Conservation (phyloP, 2,888 invertebrate species). For the Eugnorisma glareosa region DNA sequence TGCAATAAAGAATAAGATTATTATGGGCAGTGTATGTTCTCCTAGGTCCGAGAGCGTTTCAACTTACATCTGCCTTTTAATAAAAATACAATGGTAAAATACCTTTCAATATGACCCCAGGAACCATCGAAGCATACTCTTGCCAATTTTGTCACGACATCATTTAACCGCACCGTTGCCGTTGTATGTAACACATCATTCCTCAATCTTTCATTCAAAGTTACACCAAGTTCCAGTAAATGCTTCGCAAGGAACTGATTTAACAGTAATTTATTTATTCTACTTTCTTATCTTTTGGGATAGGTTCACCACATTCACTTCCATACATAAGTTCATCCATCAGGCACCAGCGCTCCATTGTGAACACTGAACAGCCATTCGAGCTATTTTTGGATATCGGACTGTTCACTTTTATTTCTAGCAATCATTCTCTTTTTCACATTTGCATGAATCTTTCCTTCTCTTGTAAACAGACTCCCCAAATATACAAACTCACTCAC, state of each 20-base stretch:
- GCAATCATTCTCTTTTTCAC: neutral
- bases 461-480: neutral
- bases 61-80: neutral
- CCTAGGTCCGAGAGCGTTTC: neutral
- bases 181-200: neutral
- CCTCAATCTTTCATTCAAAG: neutral
- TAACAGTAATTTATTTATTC: neutral
- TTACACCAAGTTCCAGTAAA: neutral
- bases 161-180: neutral
- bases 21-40: neutral
- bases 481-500: neutral
- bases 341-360: neutral
- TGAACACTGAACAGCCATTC: neutral
- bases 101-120: neutral
- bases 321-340: neutral
- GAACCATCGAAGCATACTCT: neutral
- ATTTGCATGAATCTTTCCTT: neutral
- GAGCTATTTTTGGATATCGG: neutral
- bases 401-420: neutral
- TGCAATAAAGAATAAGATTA: neutral
- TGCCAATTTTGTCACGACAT: neutral
- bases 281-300: neutral
- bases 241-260: neutral
- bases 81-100: no score
- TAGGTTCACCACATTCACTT: neutral